Evolutionary conservation across 2,888 invertebrate genomes (phyloP), one percentile per base, ranked within the genome.

Genomic region (Drosophila niveifrons): DNA sequence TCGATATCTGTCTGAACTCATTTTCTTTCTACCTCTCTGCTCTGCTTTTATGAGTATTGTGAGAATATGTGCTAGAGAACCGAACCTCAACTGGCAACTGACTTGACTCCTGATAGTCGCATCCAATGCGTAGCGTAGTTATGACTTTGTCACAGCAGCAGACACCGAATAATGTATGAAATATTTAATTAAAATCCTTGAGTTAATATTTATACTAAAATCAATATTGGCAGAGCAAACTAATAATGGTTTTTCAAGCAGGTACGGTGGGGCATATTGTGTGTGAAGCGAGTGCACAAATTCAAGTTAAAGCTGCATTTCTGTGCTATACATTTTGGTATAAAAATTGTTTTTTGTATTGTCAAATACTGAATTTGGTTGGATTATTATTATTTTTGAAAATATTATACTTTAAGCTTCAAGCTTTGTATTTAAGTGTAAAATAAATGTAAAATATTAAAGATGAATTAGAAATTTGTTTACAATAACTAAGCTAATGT

Each of bases 11-110:
- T 41, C 46, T 51, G 13, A n/a, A 11, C 53, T 28, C 41, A 28
- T n/a, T 41, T 31, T 34, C 31, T 17, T 28, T 15, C 46, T 39
- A 13, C 39, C 6, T 15, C 18, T 51, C 31, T 78, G 53, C 28
- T 66, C 64, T 66, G 63, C 56, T 70, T 79, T 73, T 66, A 39
- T 11, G 28, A 11, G 52, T 13, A 67, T 69, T 62, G 59, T 39
- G n/a, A n/a, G n/a, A n/a, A 47, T 46, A 61, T 23, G 23, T 23
- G 23, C 23, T 23, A 23, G 23, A 23, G 55, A 13, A 47, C 31
- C 52, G 55, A 13, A 47, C 31, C 52, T 43, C 13, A 34, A 10
- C 44, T 50, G 28, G 11, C 11, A 53, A 9, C 23, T 17, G 17
- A 55, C 29, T n/a, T 36, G 31, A 31, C 36, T 36, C 36, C n/a